Evolutionary conservation across 2,888 invertebrate species (phyloP), one percentile per base, ranked within the genome.

Genomic region (Mamestra brassicae): DNA sequence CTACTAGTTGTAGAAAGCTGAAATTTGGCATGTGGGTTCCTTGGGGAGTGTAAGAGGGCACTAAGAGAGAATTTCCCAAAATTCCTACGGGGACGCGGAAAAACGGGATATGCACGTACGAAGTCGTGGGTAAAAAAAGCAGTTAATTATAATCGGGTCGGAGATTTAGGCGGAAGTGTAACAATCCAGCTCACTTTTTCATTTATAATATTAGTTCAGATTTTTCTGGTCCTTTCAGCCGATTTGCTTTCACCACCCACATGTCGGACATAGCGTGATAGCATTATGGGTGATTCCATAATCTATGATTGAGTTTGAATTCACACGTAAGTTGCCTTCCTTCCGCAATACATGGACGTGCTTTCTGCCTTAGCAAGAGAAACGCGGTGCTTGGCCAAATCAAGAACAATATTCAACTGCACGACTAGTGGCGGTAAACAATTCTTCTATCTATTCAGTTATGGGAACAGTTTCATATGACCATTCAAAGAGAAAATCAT

Each of bases 241-340:
- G 55, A 80, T 76, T 76, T 80, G 50, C 73, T 73, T 80, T 62
- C 55, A 17, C 62, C 55, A 17, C 62, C 17, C 55, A 45, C 36
- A 45, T 62, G 61, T 62, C 55, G 61, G 76, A 80, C 50, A 36
- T 36, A 57, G 62, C 62, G 74, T 80, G 76, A 62, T 72, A 61
- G 61, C 55, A 62, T 52, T 57, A 52, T 66, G 38, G 11, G 61
- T 52, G 66, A 66, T 66, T 66, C 66, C 62, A 66, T 81, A 75
- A 81, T 62, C 81, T 66, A 66, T 78, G 57, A 81, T 81, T 78
- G 66, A 52, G 61, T 81, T 75, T 66, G 52, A 75, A 75, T 66
- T 75, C 13, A 78, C 76, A 62, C 74, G 50, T 76, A 26, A 76
- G 55, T 62, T 80, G 26, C 17, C 17, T 36, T 73, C 57, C 50